Evolutionary conservation across 2,797 vertebrate species (phyloP).

Genomic region (Pelochelys cantorii): DNA sequence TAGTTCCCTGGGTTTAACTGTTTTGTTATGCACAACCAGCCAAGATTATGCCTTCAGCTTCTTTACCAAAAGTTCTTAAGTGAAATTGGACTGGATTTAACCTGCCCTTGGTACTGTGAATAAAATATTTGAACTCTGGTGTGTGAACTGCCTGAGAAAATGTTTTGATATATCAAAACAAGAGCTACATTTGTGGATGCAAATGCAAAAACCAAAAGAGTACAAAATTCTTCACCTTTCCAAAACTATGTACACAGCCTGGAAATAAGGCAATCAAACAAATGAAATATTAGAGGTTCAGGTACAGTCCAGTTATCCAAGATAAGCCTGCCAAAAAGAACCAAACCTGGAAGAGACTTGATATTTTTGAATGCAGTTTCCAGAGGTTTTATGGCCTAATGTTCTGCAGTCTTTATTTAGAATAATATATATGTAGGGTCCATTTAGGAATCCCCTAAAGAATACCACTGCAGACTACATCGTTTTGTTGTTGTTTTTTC

Average conservation of each 20-base stretch:
- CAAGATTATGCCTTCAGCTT: conserved; percentile 35
- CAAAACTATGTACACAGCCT: conserved; percentile 30
- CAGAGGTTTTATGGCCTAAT: conserved; percentile 39
- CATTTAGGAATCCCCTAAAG: conserved; percentile 15
- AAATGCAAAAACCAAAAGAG: conserved; percentile 47
- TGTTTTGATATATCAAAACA: conserved; percentile 48
- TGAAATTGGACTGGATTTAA: conserved; percentile 61
- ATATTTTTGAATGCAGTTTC: conserved; percentile 37
- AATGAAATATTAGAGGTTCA: conserved; percentile 42
- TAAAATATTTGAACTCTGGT: conserved; percentile 55
- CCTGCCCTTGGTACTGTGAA: conserved; percentile 39
- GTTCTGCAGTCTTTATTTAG: conserved; percentile 40
- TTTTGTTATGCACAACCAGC: conserved; percentile 46
- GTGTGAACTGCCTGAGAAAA: conserved; percentile 48
- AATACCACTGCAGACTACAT: conserved; percentile 6
- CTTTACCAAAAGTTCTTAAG: conserved; percentile 45
- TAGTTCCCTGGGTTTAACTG: conserved; percentile 49
- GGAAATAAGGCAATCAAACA: conserved; percentile 43
- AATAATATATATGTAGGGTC: not conserved
- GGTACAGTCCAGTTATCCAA: conserved; percentile 52
- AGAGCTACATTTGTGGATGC: conserved; percentile 52
- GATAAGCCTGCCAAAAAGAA: conserved; percentile 40
- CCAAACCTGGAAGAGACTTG: conserved; percentile 17
- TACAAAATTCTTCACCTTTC: conserved; percentile 27
- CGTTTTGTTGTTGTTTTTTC: not conserved